Evolutionary conservation across 2,113 vertebrate species (phyloP).

Genomic region (Saccopteryx bilineata): DNA sequence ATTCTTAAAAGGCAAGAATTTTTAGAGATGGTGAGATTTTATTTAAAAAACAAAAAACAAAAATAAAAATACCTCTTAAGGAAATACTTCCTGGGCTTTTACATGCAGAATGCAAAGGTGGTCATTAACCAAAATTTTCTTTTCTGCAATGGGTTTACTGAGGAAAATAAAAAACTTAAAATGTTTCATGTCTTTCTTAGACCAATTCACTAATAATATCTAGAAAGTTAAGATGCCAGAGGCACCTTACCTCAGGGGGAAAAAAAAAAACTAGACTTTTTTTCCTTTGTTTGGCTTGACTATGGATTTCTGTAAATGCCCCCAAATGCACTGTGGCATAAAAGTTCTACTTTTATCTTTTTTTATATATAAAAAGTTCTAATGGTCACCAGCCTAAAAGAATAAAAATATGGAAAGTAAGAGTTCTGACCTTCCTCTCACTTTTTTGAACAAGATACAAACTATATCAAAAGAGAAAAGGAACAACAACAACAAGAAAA

Average conservation of each 20-base stretch:
- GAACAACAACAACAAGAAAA: neutral
- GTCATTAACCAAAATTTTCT: conserved; percentile 25
- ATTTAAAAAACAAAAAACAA: neutral
- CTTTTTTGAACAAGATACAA: conserved; percentile 19
- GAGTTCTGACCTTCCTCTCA: neutral
- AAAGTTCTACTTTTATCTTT: conserved; percentile 31
- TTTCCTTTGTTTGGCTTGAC: neutral
- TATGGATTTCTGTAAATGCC: conserved; percentile 16
- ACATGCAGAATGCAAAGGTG: neutral
- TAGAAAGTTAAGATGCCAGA: conserved; percentile 34
- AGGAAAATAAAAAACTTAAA: conserved; percentile 40
- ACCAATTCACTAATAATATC: conserved; percentile 25
- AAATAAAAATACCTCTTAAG: neutral
- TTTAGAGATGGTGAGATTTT: neutral
- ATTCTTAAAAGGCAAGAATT: conserved; percentile 13
- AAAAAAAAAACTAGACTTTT: neutral
- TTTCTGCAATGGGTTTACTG: conserved; percentile 21
- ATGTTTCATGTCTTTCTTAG: conserved; percentile 47
- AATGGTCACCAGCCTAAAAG: neutral
- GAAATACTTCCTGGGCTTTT: conserved; percentile 17
- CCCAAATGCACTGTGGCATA: neutral
- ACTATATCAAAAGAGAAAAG: neutral
- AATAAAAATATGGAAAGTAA: conserved; percentile 14
- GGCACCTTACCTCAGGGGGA: conserved; percentile 30
- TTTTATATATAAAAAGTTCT: neutral